These are phyloP conservation scores for Cosmopolites sordidus DNA, from an alignment of 2,888 invertebrate species.

Conservation along the genomic window DNA sequence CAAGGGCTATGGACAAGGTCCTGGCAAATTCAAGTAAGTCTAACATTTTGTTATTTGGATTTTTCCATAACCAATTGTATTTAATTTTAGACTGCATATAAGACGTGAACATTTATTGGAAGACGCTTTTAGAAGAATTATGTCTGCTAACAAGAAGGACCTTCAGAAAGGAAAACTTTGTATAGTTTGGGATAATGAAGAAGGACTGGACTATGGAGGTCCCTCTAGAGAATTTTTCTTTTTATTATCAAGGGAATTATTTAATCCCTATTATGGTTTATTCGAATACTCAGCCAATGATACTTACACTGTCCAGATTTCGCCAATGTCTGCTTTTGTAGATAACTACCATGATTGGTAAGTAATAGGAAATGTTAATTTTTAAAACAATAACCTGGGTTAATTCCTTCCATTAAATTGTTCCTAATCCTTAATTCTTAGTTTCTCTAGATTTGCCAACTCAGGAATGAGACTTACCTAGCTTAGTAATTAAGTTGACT, in stretches of 20 bases:
- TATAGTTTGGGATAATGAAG: constrained; percentile 92
- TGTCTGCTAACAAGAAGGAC: constrained; percentile 94
- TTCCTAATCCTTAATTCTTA: too few species aligned
- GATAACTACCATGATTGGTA: constrained; percentile 96
- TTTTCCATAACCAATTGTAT: not conserved
- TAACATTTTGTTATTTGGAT: not conserved
- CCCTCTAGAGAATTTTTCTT: constrained; percentile 98
- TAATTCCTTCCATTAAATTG: too few species aligned
- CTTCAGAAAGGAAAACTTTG: constrained; percentile 92
- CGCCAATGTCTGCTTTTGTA: constrained; percentile 94
- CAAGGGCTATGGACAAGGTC: constrained; percentile 96
- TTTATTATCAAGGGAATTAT: constrained; percentile 91
- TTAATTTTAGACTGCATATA: constrained; percentile 72
- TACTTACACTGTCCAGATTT: constrained; percentile 93
- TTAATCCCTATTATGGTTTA: constrained; percentile 97
- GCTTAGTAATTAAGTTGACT: too few species aligned
- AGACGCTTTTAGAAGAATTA: constrained; percentile 94
- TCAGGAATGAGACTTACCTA: too few species aligned
- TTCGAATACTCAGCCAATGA: constrained; percentile 98
- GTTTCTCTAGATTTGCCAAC: too few species aligned
- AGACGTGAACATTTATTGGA: constrained; percentile 89
- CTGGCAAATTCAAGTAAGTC: constrained; percentile 90
- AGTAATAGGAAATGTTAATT: too few species aligned
- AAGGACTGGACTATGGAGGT: constrained; percentile 96
- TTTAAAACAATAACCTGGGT: too few species aligned